phyloP scores from a whole-genome alignment of 1,140 invertebrate genomes.

The Ruditapes philippinarum region DNA sequence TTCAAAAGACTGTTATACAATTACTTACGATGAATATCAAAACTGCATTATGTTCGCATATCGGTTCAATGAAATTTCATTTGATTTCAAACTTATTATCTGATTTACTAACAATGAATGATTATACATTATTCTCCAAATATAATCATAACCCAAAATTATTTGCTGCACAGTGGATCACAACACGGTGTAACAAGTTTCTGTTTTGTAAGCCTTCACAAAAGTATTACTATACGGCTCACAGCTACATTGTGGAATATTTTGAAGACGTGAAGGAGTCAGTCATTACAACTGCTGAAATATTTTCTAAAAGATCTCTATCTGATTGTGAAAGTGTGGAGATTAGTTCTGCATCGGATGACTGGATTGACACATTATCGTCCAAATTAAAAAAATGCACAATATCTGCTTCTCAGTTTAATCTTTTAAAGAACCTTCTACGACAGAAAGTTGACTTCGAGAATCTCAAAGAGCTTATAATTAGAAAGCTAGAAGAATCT shows the following conservation, averaged over 20 bases:
- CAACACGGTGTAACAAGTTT: not conserved
- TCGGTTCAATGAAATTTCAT: not conserved
- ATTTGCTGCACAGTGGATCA: not conserved
- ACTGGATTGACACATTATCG: no score
- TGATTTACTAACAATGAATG: not conserved
- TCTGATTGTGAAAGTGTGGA: not conserved
- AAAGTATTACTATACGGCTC: not conserved
- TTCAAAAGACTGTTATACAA: not conserved
- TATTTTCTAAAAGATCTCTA: not conserved
- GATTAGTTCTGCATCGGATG: not conserved
- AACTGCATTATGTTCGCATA: not conserved
- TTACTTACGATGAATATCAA: not conserved
- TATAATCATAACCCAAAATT: not conserved
- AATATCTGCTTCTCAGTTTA: not conserved
- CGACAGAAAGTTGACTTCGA: not conserved
- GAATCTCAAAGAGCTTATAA: not conserved
- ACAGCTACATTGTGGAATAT: not conserved
- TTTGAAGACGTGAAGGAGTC: not conserved
- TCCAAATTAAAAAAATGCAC: not conserved
- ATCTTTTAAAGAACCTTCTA: not conserved
- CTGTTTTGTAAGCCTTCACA: not conserved
- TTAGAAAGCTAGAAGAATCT: not conserved
- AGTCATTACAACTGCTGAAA: not conserved
- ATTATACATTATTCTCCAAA: not conserved
- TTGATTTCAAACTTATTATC: not conserved